phyloP scores from a whole-genome alignment of 2,888 invertebrate genomes.

The Sinopyrophorus schimmeli region DNA sequence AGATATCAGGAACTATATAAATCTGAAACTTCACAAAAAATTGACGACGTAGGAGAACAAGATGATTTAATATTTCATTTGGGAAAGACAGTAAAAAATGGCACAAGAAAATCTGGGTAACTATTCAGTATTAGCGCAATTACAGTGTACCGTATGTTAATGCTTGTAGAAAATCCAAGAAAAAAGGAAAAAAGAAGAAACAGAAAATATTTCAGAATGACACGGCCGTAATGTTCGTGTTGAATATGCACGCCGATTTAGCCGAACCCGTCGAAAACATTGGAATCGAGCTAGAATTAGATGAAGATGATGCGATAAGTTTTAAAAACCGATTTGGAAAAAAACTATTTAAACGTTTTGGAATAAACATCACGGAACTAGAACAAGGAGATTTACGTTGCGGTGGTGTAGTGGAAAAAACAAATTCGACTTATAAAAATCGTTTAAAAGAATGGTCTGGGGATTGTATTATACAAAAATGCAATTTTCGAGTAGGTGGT shows the following conservation, averaged over 20 bases:
- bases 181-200: conserved; percentile 9
- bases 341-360: conserved; percentile 64
- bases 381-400: conserved; percentile 76
- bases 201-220: conserved; percentile 29
- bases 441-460: conserved; percentile 65
- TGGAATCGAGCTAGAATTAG: conserved; percentile 74
- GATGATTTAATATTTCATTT: conserved; percentile 63
- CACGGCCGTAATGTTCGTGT: conserved; percentile 42
- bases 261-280: conserved; percentile 76
- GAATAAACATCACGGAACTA: conserved; percentile 73
- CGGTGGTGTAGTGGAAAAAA: conserved; percentile 70
- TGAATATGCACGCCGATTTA: conserved; percentile 73
- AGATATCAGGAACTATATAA: conserved; percentile 47
- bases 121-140: background rate
- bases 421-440: conserved; percentile 67
- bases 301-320: conserved; percentile 74
- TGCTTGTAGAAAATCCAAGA: conserved; percentile 10
- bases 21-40: conserved; percentile 41
- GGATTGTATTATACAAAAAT: conserved; percentile 77
- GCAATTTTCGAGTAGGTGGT: conserved; percentile 73
- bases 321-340: conserved; percentile 72
- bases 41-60: conserved; percentile 57
- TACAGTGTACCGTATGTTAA: background rate
- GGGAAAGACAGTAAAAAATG: conserved; percentile 47
- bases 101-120: conserved; percentile 11